Evolutionary conservation across 2,797 vertebrate genomes (phyloP).

Genomic region (Etheostoma nigrum): DNA sequence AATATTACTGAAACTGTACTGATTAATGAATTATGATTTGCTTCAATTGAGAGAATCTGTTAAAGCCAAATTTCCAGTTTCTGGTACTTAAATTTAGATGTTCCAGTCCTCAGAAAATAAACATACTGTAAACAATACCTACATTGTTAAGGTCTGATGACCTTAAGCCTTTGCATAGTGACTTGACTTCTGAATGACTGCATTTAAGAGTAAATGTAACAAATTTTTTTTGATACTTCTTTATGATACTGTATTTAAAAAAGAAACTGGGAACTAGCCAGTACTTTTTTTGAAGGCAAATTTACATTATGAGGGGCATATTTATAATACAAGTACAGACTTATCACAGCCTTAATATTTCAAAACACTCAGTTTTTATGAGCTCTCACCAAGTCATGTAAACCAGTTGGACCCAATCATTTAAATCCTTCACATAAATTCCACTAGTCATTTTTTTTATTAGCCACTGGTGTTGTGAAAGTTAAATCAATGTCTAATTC

Average conservation of each 20-base stretch:
- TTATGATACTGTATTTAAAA: slow-evolving; percentile 30
- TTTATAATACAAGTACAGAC: slow-evolving; percentile 37
- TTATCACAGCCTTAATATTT: slow-evolving; percentile 47
- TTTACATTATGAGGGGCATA: slow-evolving; percentile 19
- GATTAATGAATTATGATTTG: slow-evolving; percentile 12
- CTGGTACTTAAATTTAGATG: slow-evolving; percentile 38
- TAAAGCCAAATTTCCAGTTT: slow-evolving; percentile 20
- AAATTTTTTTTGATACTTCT: slow-evolving; percentile 19
- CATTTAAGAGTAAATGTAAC: slow-evolving; percentile 37
- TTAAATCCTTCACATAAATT: slow-evolving; percentile 77
- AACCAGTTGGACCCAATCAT: slow-evolving; percentile 67
- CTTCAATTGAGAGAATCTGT: slow-evolving; percentile 10
- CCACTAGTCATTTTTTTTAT: slow-evolving; percentile 74
- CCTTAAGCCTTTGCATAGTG: slow-evolving; percentile 22
- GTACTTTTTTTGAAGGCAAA: not conserved
- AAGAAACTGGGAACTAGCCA: not conserved
- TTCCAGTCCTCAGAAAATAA: slow-evolving; percentile 52
- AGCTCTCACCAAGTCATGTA: slow-evolving; percentile 65
- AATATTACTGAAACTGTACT: slow-evolving; percentile 20
- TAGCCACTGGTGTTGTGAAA: slow-evolving; percentile 74
- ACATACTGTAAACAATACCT: slow-evolving; percentile 56
- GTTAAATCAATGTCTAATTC: slow-evolving; percentile 74
- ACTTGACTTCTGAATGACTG: slow-evolving; percentile 54
- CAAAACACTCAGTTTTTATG: slow-evolving; percentile 66
- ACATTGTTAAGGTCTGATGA: slow-evolving; percentile 59